A percentile compares a stretch with the other conserved stretches of the same genome.
Evolutionary conservation across 2,113 vertebrate genomes (phyloP).

Genomic region (Canis aureus): DNA sequence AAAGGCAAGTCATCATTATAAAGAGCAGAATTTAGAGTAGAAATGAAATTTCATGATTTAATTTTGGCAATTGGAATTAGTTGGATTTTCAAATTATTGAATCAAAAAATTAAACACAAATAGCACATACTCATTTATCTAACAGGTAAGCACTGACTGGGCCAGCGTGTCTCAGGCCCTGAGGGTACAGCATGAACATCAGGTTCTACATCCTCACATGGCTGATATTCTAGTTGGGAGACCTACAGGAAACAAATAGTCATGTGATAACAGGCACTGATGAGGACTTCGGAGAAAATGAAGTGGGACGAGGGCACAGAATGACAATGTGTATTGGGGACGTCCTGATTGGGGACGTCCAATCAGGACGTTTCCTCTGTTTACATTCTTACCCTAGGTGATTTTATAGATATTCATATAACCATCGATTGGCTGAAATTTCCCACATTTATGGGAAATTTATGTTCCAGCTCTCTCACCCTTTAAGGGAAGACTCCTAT

Average conservation of each 20-base stretch:
- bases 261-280: rapidly evolving
- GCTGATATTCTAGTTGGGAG: neutral
- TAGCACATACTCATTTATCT: neutral
- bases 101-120: neutral
- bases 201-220: neutral
- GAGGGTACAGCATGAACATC: rapidly evolving
- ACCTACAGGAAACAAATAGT: neutral
- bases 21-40: neutral
- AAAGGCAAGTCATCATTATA: neutral
- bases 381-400: neutral
- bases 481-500: neutral
- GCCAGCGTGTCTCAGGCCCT: neutral
- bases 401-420: neutral
- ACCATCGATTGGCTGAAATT: rapidly evolving
- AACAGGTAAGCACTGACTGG: neutral
- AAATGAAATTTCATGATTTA: neutral
- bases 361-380: neutral
- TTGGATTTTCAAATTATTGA: constrained; percentile 13
- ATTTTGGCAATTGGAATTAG: neutral
- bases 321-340: neutral
- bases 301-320: neutral
- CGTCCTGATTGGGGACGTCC: neutral
- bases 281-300: neutral
- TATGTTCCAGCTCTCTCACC: neutral
- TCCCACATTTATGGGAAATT: neutral